phyloP scores from a whole-genome alignment of 2,113 vertebrate genomes.

The Zosterops hypoxanthus region DNA sequence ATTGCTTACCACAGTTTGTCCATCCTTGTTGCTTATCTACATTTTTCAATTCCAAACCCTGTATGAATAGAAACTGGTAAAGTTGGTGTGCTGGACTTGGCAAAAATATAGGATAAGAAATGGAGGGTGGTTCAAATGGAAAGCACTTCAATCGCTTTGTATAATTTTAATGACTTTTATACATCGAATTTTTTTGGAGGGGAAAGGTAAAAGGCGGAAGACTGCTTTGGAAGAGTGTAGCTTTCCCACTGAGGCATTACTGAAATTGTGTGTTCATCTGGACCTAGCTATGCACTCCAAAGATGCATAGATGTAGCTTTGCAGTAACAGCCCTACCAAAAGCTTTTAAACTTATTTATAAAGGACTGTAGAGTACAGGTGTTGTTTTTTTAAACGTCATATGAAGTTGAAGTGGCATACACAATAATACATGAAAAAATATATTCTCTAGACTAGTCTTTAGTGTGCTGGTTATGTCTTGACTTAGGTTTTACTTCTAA shows the following conservation, averaged over 20 bases:
- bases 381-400: background rate
- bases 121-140: background rate
- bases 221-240: background rate
- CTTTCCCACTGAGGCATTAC: background rate
- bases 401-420: background rate
- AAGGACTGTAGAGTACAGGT: background rate
- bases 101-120: background rate
- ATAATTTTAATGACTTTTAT: background rate
- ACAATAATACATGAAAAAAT: background rate
- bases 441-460: background rate
- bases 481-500: background rate
- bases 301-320: background rate
- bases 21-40: background rate
- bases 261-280: background rate
- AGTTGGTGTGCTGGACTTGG: background rate
- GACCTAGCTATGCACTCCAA: background rate
- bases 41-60: background rate
- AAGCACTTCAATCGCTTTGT: background rate
- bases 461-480: background rate
- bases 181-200: rapidly evolving
- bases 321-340: background rate
- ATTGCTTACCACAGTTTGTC: background rate
- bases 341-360: background rate
- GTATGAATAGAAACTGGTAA: background rate
- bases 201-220: background rate